A percentile compares a stretch with the other conserved stretches of the same genome.
Evolutionary conservation across 2,797 vertebrate species (phyloP).

Genomic region (Chelonia mydas): DNA sequence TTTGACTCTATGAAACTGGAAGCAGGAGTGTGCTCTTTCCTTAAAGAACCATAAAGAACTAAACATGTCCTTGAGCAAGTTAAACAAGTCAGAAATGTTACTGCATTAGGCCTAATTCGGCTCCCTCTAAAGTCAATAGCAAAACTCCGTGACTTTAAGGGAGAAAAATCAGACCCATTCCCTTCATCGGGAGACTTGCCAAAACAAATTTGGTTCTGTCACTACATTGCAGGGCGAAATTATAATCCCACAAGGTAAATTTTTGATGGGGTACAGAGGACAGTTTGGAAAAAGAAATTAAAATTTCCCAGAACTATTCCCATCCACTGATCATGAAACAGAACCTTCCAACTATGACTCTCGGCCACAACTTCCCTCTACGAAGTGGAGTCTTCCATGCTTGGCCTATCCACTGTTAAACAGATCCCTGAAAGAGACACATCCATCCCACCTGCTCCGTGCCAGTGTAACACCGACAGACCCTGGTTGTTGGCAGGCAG

Average conservation of each 20-base stretch:
- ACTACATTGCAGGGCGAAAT: slow-evolving; percentile 6
- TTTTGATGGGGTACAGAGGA: background rate
- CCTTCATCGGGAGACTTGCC: slow-evolving; percentile 11
- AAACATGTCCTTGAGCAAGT: background rate
- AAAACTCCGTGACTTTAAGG: slow-evolving; percentile 18
- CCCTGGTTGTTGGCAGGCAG: no score
- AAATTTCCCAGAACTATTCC: slow-evolving; percentile 17
- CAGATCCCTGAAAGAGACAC: background rate
- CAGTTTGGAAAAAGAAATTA: slow-evolving; percentile 3
- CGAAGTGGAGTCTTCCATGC: background rate
- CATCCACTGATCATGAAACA: slow-evolving; percentile 21
- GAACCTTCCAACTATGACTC: background rate
- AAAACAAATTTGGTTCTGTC: background rate
- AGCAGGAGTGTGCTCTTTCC: slow-evolving; percentile 1
- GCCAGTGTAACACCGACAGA: background rate
- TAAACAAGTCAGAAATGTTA: slow-evolving; percentile 39
- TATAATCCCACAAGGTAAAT: background rate
- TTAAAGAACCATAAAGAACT: slow-evolving; percentile 10
- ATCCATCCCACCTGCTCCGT: background rate
- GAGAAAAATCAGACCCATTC: background rate
- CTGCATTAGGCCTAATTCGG: slow-evolving; percentile 18
- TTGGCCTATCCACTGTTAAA: background rate
- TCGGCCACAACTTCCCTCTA: background rate
- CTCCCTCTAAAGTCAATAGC: slow-evolving; percentile 9
- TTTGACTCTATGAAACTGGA: background rate